Evolutionary conservation across 2,797 vertebrate genomes (phyloP), one percentile per base, ranked within the genome.

Genomic region (Anguilla obscura): DNA sequence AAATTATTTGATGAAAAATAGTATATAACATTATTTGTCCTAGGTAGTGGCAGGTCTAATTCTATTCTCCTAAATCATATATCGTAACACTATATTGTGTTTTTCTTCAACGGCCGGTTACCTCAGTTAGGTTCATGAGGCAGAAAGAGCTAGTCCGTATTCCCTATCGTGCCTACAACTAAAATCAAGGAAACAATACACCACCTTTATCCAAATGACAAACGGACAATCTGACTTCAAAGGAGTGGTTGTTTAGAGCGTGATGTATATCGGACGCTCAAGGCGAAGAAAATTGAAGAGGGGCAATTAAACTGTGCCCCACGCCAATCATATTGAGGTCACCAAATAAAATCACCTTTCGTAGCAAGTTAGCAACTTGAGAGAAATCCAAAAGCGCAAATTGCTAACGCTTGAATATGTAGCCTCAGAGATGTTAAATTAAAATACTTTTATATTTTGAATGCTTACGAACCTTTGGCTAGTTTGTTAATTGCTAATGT

Each of bases 171-270:
- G 76, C 60, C 63, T 89, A 24, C 24, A 66, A 89, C 83, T 84
- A 89, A 56, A 90, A 84, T 88, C 63, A 87, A 90, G 91, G n/a
- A 84, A 83, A 89, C 87, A 86, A 89, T 87, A 87, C 56, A 84
- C 66, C 87, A 33, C 90, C 85, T 91, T 91, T 90, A 91, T 92
- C 90, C 69, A 85, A 0, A 16, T 74, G 14, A 89, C 84, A 74
- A 86, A 56, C 85, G 84, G 86, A 79, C 58, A 86, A 87, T 84
- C 85, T 58, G 48, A 30, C 79, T 88, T 90, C 27, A 90, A 87
- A 89, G 54, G 74, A 48, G 30, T 30, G 45, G 45, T 85, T 84
- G 7, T 92, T 91, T 56, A 89, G 92, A 91, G 91, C 87, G 69
- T 91, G 89, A 91, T 89, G 89, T 79, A 90, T 90, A 86, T 50